A percentile compares a stretch with the other conserved stretches of the same genome.
Evolutionary conservation across 2,113 vertebrate genomes (phyloP).

Genomic region (Neopipo cinnamomea): DNA sequence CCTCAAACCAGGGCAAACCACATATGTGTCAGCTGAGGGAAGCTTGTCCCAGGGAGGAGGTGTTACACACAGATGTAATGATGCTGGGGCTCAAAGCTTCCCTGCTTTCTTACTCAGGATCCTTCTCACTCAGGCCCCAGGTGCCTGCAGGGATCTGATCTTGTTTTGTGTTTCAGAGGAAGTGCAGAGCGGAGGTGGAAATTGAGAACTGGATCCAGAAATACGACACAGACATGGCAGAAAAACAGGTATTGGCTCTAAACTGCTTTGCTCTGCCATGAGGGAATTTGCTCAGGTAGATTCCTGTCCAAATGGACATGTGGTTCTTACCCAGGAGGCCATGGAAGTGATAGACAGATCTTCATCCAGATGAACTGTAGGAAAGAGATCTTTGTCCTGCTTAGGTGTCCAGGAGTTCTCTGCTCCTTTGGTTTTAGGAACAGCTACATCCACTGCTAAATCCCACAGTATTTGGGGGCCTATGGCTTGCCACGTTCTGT

Average conservation of each 20-base stretch:
- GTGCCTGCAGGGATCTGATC: not conserved
- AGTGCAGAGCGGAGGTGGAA: constrained; percentile 77
- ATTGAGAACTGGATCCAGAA: constrained; percentile 83
- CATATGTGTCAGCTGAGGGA: not conserved
- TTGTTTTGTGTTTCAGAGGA: constrained; percentile 76
- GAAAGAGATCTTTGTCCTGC: not conserved
- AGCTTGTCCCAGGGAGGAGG: not conserved
- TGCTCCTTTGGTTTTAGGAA: not conserved
- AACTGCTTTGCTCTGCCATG: not conserved
- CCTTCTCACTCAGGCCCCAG: not conserved
- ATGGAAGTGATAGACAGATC: not conserved
- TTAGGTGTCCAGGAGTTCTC: not conserved
- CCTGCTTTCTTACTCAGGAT: not conserved
- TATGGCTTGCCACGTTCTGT: not conserved
- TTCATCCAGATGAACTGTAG: not conserved
- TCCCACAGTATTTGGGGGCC: not conserved
- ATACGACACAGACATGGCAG: constrained; percentile 81
- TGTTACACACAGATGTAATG: not conserved
- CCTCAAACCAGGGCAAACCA: not conserved
- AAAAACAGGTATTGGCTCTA: constrained; percentile 80
- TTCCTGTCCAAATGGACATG: not conserved
- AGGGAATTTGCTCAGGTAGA: not conserved
- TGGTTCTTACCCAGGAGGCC: not conserved
- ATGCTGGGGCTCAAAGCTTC: not conserved
- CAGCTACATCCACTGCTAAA: not conserved